Evolutionary conservation across 2,113 vertebrate species (phyloP).

Genomic region (Onychostoma macrolepis): DNA sequence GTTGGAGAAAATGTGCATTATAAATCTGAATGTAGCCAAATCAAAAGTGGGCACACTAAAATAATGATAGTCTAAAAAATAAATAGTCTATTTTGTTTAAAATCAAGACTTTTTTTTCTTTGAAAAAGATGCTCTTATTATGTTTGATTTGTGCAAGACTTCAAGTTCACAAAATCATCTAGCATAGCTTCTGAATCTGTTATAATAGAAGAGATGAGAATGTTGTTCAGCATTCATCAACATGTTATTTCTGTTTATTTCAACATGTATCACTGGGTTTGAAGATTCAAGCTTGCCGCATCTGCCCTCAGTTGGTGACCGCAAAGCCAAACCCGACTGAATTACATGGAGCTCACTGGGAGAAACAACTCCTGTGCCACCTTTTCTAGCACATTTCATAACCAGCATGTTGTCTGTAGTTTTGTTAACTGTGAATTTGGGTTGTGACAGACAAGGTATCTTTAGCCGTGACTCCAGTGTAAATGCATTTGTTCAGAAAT

Average conservation of each 20-base stretch:
- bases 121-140: not conserved
- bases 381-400: conserved; percentile 15
- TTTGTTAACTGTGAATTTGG: not conserved
- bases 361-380: not conserved
- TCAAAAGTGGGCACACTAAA: not conserved
- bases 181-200: not conserved
- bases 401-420: not conserved
- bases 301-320: not conserved
- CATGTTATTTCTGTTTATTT: not conserved
- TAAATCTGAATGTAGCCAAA: not conserved
- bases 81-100: not conserved
- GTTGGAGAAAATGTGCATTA: no score
- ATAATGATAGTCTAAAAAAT: no score
- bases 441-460: not conserved
- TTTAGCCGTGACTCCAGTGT: not conserved
- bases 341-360: not conserved
- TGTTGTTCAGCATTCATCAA: no score
- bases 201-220: not conserved
- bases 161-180: not conserved
- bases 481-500: not conserved
- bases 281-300: not conserved
- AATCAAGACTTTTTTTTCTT: not conserved
- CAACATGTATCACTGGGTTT: not conserved
- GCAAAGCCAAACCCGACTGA: not conserved
- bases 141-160: no score